phyloP scores from a whole-genome alignment of 2,888 invertebrate genomes.

The Leptopilina drosophilae region DNA sequence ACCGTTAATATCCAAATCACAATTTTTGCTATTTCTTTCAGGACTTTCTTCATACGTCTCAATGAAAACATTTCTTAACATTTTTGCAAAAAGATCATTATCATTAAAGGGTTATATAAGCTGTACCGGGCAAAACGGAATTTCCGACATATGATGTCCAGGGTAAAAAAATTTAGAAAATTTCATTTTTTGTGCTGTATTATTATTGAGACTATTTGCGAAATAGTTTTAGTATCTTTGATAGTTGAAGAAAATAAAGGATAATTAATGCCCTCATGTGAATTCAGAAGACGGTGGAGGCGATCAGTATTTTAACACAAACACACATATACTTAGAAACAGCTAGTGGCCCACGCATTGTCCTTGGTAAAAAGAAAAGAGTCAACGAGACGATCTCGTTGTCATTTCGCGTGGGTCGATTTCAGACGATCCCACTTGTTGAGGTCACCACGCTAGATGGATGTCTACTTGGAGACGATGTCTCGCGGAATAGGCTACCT shows the following conservation, averaged over 20 bases:
- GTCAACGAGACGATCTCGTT: slow-evolving; percentile 50
- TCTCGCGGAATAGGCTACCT: slow-evolving; percentile 43
- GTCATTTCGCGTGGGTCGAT: slow-evolving; percentile 52
- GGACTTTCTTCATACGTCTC: no score
- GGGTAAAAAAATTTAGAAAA: no score
- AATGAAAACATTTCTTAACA: no score
- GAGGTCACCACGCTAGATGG: slow-evolving; percentile 53
- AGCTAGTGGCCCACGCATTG: slow-evolving; percentile 49
- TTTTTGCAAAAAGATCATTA: no score
- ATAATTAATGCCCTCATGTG: background rate
- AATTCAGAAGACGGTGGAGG: slow-evolving; percentile 18
- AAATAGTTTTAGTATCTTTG: background rate
- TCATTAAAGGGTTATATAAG: no score
- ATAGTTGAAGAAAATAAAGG: background rate
- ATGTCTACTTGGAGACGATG: slow-evolving; percentile 50
- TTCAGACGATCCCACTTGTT: slow-evolving; percentile 49
- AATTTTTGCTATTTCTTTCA: no score
- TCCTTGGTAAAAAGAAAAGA: slow-evolving; percentile 50
- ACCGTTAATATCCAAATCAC: no score
- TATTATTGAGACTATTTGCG: background rate
- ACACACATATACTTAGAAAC: no score
- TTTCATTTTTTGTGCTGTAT: no score
- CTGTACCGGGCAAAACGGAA: no score
- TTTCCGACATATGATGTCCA: no score
- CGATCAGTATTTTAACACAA: slow-evolving; percentile 5